These are phyloP conservation scores for Saccostrea cuccullata DNA, from an alignment of 1,140 invertebrate genomes.

Conservation along the genomic window DNA sequence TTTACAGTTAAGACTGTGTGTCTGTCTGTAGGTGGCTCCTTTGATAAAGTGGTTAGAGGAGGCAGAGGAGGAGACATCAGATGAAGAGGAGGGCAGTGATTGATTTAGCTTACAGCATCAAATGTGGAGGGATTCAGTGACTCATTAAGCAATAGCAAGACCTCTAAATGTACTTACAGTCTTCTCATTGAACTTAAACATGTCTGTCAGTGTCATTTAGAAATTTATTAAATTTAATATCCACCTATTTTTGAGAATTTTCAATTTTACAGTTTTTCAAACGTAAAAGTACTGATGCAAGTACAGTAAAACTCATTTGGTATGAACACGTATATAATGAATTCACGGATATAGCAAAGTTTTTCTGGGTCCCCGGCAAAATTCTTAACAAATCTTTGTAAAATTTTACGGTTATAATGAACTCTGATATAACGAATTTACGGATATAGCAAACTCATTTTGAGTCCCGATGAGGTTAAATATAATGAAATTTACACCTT, in stretches of 20 bases:
- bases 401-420: no score
- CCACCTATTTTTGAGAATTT: not conserved
- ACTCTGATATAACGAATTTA: no score
- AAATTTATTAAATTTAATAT: not conserved
- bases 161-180: not conserved
- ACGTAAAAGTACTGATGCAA: not conserved
- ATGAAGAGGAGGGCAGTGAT: conserved; percentile 50
- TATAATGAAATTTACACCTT: no score
- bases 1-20: not conserved
- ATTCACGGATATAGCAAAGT: no score
- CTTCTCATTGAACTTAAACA: not conserved
- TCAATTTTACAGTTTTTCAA: not conserved
- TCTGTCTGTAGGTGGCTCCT: conserved; percentile 74
- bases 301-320: no score
- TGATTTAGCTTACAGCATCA: not conserved
- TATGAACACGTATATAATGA: no score
- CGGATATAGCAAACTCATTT: no score
- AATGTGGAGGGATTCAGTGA: not conserved
- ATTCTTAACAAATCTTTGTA: no score
- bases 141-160: not conserved
- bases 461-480: no score
- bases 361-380: no score
- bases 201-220: not conserved
- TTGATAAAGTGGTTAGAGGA: conserved; percentile 91
- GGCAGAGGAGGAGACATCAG: conserved; percentile 88